A percentile compares a stretch with the other conserved stretches of the same genome.
Evolutionary conservation across 2,113 vertebrate genomes (phyloP).

Genomic region (Ceyx cyanopectus): DNA sequence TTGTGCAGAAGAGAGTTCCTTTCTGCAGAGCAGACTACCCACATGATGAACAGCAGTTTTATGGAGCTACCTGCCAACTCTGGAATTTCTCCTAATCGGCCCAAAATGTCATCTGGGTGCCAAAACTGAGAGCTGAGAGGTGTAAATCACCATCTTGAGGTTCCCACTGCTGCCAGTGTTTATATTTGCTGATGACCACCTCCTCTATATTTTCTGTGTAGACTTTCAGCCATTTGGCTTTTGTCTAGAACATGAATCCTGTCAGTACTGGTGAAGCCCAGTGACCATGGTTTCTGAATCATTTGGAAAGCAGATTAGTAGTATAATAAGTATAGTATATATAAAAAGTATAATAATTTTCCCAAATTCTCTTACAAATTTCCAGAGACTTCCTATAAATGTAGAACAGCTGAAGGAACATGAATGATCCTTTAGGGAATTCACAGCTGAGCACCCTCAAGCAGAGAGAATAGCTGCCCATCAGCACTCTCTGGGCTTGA

Average conservation of each 20-base stretch:
- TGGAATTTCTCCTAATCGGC: background rate
- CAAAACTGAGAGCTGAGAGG: background rate
- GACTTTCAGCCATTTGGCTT: background rate
- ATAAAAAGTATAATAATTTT: background rate
- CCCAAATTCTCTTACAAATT: slow-evolving; percentile 42
- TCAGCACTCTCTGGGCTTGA: background rate
- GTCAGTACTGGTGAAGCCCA: slow-evolving; percentile 14
- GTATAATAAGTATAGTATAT: too few species aligned
- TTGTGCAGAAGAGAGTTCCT: background rate
- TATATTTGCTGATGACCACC: background rate
- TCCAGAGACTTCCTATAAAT: slow-evolving; percentile 41
- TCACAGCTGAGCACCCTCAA: slow-evolving; percentile 38
- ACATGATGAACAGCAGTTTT: background rate
- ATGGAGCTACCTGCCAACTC: background rate
- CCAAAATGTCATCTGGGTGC: background rate
- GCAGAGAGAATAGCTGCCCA: slow-evolving; percentile 23
- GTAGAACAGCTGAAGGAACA: slow-evolving; percentile 51
- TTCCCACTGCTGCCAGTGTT: background rate
- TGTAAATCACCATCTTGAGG: background rate
- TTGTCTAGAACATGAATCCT: background rate
- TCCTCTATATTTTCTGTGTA: background rate
- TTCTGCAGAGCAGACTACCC: background rate
- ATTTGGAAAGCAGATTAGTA: slow-evolving; percentile 29
- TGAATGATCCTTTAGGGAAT: slow-evolving; percentile 16
- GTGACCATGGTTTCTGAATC: slow-evolving; percentile 19